Conservation (phyloP, 2,888 invertebrate species). For the Masnerella sp. region DNA sequence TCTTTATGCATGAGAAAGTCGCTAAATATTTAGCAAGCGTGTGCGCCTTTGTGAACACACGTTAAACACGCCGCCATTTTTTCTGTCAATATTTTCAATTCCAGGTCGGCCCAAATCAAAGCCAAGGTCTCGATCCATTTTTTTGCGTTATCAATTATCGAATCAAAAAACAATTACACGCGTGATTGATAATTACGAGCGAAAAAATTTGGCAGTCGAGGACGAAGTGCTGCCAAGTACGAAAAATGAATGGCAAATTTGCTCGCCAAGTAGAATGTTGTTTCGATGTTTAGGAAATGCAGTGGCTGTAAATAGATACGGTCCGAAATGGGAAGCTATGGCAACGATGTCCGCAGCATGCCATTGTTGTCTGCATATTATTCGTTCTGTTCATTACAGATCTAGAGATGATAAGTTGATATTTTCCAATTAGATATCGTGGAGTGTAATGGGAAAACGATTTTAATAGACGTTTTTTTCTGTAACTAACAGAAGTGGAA, state of each 20-base stretch:
- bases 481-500: no score
- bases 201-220: neutral
- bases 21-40: slow-evolving; percentile 55
- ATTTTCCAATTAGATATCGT: neutral
- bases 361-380: neutral
- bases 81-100: slow-evolving; percentile 44
- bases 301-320: slow-evolving; percentile 6
- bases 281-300: slow-evolving; percentile 18
- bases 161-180: slow-evolving; percentile 12
- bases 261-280: slow-evolving; percentile 4
- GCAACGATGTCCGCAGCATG: neutral
- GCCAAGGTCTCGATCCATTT: slow-evolving; percentile 22
- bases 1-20: slow-evolving; percentile 73
- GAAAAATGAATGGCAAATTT: slow-evolving; percentile 24
- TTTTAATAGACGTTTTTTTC: no score
- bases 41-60: slow-evolving; percentile 51
- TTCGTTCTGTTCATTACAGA: neutral
- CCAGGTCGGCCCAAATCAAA: slow-evolving; percentile 17
- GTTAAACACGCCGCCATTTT: slow-evolving; percentile 34
- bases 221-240: slow-evolving; percentile 7
- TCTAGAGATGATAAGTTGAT: neutral
- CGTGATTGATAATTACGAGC: slow-evolving; percentile 1
- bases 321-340: neutral
- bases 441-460: no score
- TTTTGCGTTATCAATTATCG: neutral